Conservation (phyloP, 2,888 invertebrate species). For the Azorinus chamasolen region DNA sequence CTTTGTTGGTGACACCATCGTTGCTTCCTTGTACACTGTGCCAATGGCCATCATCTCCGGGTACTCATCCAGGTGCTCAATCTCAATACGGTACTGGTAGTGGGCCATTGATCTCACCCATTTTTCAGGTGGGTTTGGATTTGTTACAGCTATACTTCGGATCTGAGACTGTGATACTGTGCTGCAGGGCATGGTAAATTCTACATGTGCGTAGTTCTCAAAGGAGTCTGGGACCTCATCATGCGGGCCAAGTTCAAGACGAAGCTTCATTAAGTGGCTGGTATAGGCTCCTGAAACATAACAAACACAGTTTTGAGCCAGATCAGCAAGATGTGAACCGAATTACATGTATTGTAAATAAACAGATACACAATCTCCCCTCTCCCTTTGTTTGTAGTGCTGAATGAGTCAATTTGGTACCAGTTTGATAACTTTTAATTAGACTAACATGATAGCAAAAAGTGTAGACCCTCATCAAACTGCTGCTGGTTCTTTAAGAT, state of each 20-base stretch:
- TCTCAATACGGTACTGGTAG: constrained; percentile 89
- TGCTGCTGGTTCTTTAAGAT: no score
- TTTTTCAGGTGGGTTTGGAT: constrained; percentile 96
- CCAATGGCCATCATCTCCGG: constrained; percentile 59
- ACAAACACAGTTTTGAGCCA: no score
- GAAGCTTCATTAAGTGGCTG: constrained; percentile 97
- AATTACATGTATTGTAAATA: no score
- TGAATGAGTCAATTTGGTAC: no score
- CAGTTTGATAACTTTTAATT: no score
- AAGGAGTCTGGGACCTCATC: constrained; percentile 98
- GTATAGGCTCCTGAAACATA: constrained; percentile 95
- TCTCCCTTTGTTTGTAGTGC: no score
- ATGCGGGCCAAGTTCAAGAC: constrained; percentile 98
- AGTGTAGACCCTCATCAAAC: no score
- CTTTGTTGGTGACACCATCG: constrained; percentile 9
- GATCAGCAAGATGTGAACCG: no score
- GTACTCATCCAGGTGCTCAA: constrained; percentile 76
- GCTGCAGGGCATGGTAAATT: constrained; percentile 97
- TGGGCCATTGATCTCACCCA: constrained; percentile 98
- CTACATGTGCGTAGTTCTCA: constrained; percentile 95
- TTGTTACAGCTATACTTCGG: constrained; percentile 90
- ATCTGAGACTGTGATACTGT: constrained; percentile 98
- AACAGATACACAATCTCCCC: no score
- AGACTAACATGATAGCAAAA: no score
- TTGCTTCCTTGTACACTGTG: constrained; percentile 57